Conservation (phyloP, 2,113 vertebrate genomes). For the Bagarius yarrelli region DNA sequence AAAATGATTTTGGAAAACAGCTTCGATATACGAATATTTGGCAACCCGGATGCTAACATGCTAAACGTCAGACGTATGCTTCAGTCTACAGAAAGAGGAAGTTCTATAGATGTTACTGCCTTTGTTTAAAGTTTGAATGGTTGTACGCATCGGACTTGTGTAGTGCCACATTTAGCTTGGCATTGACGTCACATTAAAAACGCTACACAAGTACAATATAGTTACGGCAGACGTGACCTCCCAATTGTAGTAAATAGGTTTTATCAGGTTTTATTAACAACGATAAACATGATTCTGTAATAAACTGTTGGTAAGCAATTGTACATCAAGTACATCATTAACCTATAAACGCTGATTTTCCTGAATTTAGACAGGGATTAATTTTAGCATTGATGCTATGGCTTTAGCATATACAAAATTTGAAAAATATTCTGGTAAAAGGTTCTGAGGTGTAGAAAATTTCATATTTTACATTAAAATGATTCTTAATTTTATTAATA, state of each 20-base stretch:
- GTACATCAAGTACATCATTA: not conserved
- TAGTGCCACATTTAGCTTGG: not conserved
- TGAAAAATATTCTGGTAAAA: too few species aligned
- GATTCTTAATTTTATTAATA: too few species aligned
- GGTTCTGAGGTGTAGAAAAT: too few species aligned
- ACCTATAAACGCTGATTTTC: not conserved
- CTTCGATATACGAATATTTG: too few species aligned
- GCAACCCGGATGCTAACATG: conserved; percentile 1
- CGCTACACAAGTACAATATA: not conserved
- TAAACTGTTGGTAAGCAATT: not conserved
- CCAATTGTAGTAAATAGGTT: not conserved
- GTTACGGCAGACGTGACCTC: not conserved
- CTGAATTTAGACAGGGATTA: not conserved
- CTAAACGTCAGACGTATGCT: not conserved
- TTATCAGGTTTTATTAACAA: not conserved
- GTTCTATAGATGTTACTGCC: not conserved
- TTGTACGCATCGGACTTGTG: not conserved
- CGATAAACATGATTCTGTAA: not conserved
- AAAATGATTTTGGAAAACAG: too few species aligned
- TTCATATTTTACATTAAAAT: too few species aligned
- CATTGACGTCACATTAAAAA: not conserved
- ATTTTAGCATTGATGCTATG: not conserved
- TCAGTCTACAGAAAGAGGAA: too few species aligned
- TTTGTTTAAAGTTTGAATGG: not conserved
- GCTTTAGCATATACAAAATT: not conserved